Evolutionary conservation across 1,140 invertebrate species (phyloP).

Genomic region (Colletes latitarsis): DNA sequence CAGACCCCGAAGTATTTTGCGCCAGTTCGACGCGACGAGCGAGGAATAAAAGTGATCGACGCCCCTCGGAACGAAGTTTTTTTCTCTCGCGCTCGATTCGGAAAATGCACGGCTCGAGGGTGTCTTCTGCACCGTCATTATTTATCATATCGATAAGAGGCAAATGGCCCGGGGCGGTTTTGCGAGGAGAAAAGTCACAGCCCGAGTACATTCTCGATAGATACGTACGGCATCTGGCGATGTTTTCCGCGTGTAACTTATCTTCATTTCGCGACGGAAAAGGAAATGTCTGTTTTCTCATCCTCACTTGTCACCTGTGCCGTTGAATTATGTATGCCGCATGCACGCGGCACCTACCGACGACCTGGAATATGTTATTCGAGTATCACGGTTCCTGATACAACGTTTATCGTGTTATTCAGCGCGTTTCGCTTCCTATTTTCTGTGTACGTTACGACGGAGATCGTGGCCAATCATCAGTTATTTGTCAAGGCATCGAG

Average conservation of each 20-base stretch:
- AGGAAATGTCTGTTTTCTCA: conserved; percentile 69
- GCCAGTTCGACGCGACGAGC: not conserved
- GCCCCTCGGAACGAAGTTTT: not conserved
- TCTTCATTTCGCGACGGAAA: conserved; percentile 66
- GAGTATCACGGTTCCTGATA: conserved; percentile 50
- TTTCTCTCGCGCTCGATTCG: not conserved
- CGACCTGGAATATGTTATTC: conserved; percentile 47
- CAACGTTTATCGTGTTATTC: conserved; percentile 62
- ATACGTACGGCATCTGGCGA: conserved; percentile 39
- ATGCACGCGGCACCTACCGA: not conserved
- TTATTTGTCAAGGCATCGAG: conserved; percentile 11
- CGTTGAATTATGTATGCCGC: conserved; percentile 68
- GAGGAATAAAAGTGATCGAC: not conserved
- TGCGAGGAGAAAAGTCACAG: not conserved
- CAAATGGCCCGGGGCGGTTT: conserved; percentile 23
- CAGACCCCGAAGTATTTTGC: too few relatives aligned
- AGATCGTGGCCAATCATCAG: conserved; percentile 1
- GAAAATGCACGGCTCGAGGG: not conserved
- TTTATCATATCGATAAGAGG: conserved; percentile 36
- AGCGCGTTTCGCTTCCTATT: conserved; percentile 32
- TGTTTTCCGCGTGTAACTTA: conserved; percentile 63
- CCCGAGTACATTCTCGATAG: conserved; percentile 35
- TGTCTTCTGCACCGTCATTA: conserved; percentile 6
- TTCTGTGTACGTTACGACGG: not conserved
- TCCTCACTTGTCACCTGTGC: conserved; percentile 62